Evolutionary conservation across 2,888 invertebrate species (phyloP).

Genomic region (Parnassius apollo): DNA sequence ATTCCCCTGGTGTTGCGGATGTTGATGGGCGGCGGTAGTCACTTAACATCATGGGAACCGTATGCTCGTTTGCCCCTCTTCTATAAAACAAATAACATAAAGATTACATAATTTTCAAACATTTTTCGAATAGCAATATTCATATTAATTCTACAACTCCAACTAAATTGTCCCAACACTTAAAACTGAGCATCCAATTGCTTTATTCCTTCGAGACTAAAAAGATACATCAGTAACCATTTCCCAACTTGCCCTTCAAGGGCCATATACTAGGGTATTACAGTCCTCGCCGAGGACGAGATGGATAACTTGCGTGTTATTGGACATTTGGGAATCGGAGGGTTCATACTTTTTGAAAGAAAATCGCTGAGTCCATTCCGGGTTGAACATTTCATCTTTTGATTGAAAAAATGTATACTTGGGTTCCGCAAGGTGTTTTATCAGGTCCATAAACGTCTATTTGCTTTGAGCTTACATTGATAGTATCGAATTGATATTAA

Average conservation of each 20-base stretch:
- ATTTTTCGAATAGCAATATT: no score
- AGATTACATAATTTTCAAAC: no score
- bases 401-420: neutral
- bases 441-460: neutral
- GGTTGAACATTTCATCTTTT: constrained; percentile 1
- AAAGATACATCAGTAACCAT: constrained; percentile 18
- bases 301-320: constrained; percentile 19
- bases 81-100: no score
- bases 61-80: no score
- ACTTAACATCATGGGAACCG: no score
- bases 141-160: no score
- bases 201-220: constrained; percentile 7
- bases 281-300: constrained; percentile 10
- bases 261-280: constrained; percentile 23
- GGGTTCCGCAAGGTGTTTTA: constrained; percentile 7
- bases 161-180: neutral
- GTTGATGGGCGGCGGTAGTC: no score
- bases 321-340: constrained; percentile 15
- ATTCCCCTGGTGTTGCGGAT: no score
- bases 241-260: constrained; percentile 21
- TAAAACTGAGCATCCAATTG: constrained; percentile 9
- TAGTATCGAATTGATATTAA: no score
- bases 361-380: constrained; percentile 5
- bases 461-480: neutral
- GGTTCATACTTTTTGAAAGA: constrained; percentile 1